phyloP scores from a whole-genome alignment of 2,888 invertebrate species.

The Apotomis betuletana region DNA sequence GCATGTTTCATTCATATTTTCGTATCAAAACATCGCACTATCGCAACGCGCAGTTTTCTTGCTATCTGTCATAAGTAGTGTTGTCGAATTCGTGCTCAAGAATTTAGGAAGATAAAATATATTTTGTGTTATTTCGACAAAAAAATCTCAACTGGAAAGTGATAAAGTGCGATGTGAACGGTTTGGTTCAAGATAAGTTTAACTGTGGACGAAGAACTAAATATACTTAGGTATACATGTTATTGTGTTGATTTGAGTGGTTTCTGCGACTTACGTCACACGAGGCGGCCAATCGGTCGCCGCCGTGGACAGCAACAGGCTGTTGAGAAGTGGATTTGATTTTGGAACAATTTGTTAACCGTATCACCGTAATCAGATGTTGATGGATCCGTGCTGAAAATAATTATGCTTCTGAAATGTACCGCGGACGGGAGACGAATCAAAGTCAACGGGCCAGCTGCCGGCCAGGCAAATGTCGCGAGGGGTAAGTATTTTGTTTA shows the following conservation, averaged over 20 bases:
- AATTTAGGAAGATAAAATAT: conserved; percentile 13
- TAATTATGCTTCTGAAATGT: conserved; percentile 77
- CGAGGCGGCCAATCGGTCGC: conserved; percentile 70
- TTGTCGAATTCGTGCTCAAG: conserved; percentile 31
- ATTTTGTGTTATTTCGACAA: conserved; percentile 45
- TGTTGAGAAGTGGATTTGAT: conserved; percentile 57
- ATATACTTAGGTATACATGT: conserved; percentile 51
- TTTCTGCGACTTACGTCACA: conserved; percentile 77
- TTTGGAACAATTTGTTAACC: conserved; percentile 57
- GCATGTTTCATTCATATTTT: conserved; percentile 56
- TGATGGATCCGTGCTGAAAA: conserved; percentile 67
- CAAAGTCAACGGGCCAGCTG: conserved; percentile 76
- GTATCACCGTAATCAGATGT: conserved; percentile 57
- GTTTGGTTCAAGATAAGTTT: conserved; percentile 46
- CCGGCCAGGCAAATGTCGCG: conserved; percentile 74
- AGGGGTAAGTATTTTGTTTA: conserved; percentile 69
- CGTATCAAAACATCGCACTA: conserved; percentile 43
- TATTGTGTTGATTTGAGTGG: conserved; percentile 69
- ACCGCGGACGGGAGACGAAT: conserved; percentile 80
- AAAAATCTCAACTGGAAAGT: conserved; percentile 21
- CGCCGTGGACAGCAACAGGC: conserved; percentile 57
- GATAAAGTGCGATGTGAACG: conserved; percentile 59
- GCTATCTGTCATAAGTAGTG: conserved; percentile 27
- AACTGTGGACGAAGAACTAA: conserved; percentile 16
- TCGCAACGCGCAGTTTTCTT: conserved; percentile 42